phyloP scores from a whole-genome alignment of 2,888 invertebrate species.

The Erynnis tages region DNA sequence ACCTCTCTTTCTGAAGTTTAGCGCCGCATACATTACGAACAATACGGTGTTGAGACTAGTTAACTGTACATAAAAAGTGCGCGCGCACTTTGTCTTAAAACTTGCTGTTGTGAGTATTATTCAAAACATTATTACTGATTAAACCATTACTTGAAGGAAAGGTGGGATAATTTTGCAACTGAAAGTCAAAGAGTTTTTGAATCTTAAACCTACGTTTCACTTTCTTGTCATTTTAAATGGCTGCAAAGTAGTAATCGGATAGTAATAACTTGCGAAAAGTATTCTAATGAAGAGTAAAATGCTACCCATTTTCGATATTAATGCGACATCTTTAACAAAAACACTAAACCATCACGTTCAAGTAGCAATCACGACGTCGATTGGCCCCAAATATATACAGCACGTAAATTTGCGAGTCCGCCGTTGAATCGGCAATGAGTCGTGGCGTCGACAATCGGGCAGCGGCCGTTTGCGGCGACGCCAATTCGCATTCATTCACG shows the following conservation, averaged over 20 bases:
- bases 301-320: too few relatives aligned
- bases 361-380: constrained; percentile 44
- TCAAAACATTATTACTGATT: too few relatives aligned
- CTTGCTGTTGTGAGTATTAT: constrained; percentile 3
- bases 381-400: constrained; percentile 51
- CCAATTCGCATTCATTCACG: constrained; percentile 72
- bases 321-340: too few relatives aligned
- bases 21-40: constrained; percentile 23
- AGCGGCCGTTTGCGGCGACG: constrained; percentile 69
- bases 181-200: too few relatives aligned
- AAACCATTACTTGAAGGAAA: too few relatives aligned
- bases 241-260: too few relatives aligned
- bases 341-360: constrained; percentile 40
- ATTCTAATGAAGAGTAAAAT: too few relatives aligned
- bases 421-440: constrained; percentile 67
- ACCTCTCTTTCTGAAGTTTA: constrained; percentile 22
- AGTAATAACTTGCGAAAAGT: too few relatives aligned
- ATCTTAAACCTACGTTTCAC: too few relatives aligned
- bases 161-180: too few relatives aligned
- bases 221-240: too few relatives aligned
- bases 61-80: constrained; percentile 22
- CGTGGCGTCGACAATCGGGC: constrained; percentile 73
- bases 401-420: constrained; percentile 56
- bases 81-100: constrained; percentile 16
- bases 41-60: constrained; percentile 20